These are phyloP conservation scores for Chlorodrepanis virens DNA, from an alignment of 2,113 vertebrate genomes.

Conservation along the genomic window DNA sequence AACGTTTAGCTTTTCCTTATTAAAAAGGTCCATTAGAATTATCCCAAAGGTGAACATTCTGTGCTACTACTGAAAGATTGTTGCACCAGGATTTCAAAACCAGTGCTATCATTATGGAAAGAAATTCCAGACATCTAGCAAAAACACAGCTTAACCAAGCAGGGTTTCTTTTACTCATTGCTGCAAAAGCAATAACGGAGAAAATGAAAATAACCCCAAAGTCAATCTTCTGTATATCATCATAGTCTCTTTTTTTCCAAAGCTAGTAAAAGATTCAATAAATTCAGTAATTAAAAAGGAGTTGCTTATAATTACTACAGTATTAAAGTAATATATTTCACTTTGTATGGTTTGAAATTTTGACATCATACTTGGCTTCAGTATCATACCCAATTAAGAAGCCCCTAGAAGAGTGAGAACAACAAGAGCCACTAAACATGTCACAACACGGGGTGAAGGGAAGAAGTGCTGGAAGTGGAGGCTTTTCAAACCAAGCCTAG, in stretches of 20 bases:
- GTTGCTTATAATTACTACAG: constrained; percentile 21
- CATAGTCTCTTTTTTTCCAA: not conserved
- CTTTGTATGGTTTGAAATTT: constrained; percentile 49
- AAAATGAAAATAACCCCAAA: not conserved
- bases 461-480: constrained; percentile 37
- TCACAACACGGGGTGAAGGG: constrained; percentile 42
- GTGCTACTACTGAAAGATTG: not conserved
- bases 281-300: not conserved
- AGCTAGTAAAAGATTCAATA: not conserved
- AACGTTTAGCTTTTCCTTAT: not conserved
- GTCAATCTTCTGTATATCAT: not conserved
- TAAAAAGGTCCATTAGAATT: not conserved
- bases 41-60: not conserved
- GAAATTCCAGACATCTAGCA: not conserved
- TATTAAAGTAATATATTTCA: constrained; percentile 43
- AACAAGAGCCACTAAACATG: constrained; percentile 55
- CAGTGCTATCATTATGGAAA: not conserved
- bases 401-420: constrained; percentile 30
- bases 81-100: not conserved
- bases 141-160: not conserved
- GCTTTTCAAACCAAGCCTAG: constrained; percentile 45
- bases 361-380: constrained; percentile 65
- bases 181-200: not conserved
- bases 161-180: constrained; percentile 13
- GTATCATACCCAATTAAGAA: constrained; percentile 67